These are phyloP conservation scores for Flexamia atlantica DNA, from an alignment of 2,888 invertebrate species.

Conservation along the genomic window DNA sequence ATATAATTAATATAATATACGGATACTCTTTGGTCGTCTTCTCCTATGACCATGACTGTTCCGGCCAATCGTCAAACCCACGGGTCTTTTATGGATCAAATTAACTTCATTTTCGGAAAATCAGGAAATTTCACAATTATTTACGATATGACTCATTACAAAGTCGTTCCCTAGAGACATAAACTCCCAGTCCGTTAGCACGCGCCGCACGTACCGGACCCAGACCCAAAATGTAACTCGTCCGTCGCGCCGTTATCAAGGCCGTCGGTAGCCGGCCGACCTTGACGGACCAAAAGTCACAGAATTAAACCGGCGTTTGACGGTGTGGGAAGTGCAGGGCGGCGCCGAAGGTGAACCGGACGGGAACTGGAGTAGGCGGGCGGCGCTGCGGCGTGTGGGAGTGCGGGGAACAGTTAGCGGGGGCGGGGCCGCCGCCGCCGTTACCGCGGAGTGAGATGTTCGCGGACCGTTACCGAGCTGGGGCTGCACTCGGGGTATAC, in stretches of 20 bases:
- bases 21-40: no score
- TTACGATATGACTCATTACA: no score
- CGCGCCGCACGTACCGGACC: no score
- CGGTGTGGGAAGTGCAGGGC: constrained; percentile 48
- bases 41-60: no score
- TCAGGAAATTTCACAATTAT: no score
- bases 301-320: constrained; percentile 23
- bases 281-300: constrained; percentile 41
- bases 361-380: constrained; percentile 35
- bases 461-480: neutral
- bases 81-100: no score
- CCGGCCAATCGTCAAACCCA: no score
- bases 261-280: constrained; percentile 33
- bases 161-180: no score
- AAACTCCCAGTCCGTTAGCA: no score
- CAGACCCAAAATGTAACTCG: no score
- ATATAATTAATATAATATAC: no score
- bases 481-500: neutral
- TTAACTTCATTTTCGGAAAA: no score
- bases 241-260: constrained; percentile 12
- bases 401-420: constrained; percentile 37
- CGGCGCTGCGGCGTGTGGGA: constrained; percentile 48
- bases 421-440: constrained; percentile 39
- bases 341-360: neutral
- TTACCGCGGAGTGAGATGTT: neutral